These are phyloP conservation scores for Alviniconcha marisindica DNA, from an alignment of 1,140 invertebrate species.

Conservation along the genomic window DNA sequence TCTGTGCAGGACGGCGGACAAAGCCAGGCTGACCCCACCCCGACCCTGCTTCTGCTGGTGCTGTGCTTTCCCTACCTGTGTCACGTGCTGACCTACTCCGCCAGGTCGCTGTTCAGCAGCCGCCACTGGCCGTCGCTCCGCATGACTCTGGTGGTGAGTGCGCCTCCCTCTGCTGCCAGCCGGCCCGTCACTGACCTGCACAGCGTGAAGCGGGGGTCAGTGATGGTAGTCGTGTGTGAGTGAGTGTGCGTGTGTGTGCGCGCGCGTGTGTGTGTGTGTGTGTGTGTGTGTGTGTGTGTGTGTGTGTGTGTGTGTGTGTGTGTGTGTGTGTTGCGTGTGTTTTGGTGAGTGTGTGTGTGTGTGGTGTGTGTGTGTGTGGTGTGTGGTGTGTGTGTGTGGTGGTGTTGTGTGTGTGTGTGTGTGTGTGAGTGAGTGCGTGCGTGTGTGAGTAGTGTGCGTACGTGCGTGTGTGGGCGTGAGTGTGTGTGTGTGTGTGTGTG, in stretches of 20 bases:
- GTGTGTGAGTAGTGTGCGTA: no score
- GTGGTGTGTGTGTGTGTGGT: no score
- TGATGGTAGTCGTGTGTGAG: no score
- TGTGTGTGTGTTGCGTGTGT: no score
- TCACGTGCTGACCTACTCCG: slow-evolving; percentile 65
- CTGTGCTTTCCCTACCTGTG: slow-evolving; percentile 63
- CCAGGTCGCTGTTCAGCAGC: slow-evolving; percentile 70
- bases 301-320: not conserved
- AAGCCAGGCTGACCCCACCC: slow-evolving; percentile 41
- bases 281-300: not conserved
- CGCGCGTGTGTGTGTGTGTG: not conserved
- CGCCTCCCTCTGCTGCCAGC: not conserved
- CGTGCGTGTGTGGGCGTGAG: not conserved
- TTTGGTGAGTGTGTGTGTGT: no score
- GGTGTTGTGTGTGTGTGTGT: no score
- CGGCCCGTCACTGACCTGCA: not conserved
- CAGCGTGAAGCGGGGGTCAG: no score
- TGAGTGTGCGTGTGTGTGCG: no score
- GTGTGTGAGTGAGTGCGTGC: no score
- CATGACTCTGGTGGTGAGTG: slow-evolving; percentile 60
- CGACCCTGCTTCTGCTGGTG: slow-evolving; percentile 59
- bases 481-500: not conserved
- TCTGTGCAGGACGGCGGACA: slow-evolving; percentile 3
- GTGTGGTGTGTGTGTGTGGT: no score
- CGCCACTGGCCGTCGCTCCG: slow-evolving; percentile 68